Evolutionary conservation across 2,113 vertebrate species (phyloP).

Genomic region (Lethenteron camtschaticum): DNA sequence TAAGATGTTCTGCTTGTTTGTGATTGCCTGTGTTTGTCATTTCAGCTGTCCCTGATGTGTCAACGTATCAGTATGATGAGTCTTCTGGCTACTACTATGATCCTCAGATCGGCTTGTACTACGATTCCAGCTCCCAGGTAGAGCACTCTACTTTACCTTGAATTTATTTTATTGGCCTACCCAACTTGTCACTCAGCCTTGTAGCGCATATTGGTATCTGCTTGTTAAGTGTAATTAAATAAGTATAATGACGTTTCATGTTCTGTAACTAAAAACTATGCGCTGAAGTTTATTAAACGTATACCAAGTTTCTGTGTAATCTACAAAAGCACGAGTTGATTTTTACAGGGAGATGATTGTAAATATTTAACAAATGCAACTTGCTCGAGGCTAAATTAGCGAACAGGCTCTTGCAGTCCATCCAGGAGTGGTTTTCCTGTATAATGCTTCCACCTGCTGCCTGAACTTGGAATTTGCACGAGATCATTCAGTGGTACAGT

Average conservation of each 20-base stretch:
- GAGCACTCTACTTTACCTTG: slow-evolving; percentile 10
- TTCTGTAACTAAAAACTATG: too few relatives aligned
- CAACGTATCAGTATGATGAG: slow-evolving; percentile 87
- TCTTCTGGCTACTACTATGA: slow-evolving; percentile 94
- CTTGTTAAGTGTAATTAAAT: too few relatives aligned
- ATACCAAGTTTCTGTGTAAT: not conserved
- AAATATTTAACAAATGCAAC: too few relatives aligned
- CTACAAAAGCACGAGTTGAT: not conserved
- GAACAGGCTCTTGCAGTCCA: too few relatives aligned
- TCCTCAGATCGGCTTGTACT: slow-evolving; percentile 71
- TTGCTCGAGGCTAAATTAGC: too few relatives aligned
- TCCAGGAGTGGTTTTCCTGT: too few relatives aligned
- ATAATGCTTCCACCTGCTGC: too few relatives aligned
- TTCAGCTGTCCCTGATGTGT: slow-evolving; percentile 59
- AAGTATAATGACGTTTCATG: too few relatives aligned
- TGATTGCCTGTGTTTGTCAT: slow-evolving; percentile 9
- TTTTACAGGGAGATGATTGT: not conserved
- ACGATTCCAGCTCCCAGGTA: slow-evolving; percentile 87
- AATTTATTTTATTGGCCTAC: slow-evolving; percentile 9
- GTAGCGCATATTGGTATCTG: too few relatives aligned
- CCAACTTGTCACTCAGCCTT: not conserved
- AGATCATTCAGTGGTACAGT: too few relatives aligned
- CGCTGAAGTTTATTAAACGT: not conserved
- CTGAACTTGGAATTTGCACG: too few relatives aligned
- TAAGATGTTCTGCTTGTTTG: not conserved